Evolutionary conservation across 2,113 vertebrate species (phyloP).

Genomic region (Ptyas mucosa): DNA sequence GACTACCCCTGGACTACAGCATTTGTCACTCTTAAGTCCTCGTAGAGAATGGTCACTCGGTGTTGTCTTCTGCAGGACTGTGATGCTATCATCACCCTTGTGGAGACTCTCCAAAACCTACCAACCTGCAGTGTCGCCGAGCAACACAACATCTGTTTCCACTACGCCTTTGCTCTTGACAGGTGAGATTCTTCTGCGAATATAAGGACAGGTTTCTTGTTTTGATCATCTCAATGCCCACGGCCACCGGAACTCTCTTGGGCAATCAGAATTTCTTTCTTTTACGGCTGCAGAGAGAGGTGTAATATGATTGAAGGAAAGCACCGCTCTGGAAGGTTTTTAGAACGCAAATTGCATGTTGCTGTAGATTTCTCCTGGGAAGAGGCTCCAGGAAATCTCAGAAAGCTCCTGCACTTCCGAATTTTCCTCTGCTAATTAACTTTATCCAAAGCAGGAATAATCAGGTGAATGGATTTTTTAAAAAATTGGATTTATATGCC

Average conservation of each 20-base stretch:
- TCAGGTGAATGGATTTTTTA: neutral
- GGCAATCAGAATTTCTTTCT: neutral
- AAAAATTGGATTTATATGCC: too few species aligned
- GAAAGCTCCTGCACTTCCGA: neutral
- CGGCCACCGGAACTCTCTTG: neutral
- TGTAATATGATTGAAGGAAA: neutral
- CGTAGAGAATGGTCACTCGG: rapidly evolving
- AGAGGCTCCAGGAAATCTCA: neutral
- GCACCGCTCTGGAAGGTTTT: neutral
- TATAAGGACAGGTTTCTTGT: neutral
- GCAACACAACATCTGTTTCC: slow-evolving; percentile 86
- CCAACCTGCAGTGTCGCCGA: slow-evolving; percentile 77
- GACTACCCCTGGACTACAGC: too few species aligned
- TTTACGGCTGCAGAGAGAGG: neutral
- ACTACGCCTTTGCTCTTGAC: slow-evolving; percentile 89
- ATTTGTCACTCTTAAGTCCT: too few species aligned
- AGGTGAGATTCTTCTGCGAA: slow-evolving; percentile 63
- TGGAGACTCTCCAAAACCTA: slow-evolving; percentile 81
- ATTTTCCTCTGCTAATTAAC: neutral
- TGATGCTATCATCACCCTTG: slow-evolving; percentile 80
- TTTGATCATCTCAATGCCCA: neutral
- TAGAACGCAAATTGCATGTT: neutral
- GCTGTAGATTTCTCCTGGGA: neutral
- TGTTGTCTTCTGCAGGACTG: slow-evolving; percentile 72
- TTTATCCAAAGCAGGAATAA: neutral